phyloP scores from a whole-genome alignment of 2,113 vertebrate genomes.

The Microcebus tavaratra region DNA sequence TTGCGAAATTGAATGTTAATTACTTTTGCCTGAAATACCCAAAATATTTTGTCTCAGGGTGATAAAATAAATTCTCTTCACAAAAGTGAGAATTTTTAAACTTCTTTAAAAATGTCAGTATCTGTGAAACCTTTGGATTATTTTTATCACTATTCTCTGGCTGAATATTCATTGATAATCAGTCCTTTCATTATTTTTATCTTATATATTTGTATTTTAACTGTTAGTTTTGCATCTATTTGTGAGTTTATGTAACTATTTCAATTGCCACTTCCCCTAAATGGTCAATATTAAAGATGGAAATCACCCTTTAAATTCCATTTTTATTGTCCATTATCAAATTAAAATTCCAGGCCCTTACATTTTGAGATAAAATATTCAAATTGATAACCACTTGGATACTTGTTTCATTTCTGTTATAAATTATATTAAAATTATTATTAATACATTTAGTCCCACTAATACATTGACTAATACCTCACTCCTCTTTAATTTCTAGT shows the following conservation, averaged over 20 bases:
- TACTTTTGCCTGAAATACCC: background rate
- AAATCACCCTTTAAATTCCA: background rate
- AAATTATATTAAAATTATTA: background rate
- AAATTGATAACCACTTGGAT: background rate
- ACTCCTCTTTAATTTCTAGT: background rate
- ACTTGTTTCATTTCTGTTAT: background rate
- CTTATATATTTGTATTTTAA: background rate
- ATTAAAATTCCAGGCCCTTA: background rate
- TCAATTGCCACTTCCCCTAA: background rate
- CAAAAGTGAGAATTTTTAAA: background rate
- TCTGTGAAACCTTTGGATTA: background rate
- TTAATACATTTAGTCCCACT: background rate
- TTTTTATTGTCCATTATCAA: background rate
- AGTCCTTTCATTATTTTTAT: constrained; percentile 6
- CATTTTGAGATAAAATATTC: background rate
- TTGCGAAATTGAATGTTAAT: background rate
- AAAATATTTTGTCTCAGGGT: background rate
- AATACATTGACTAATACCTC: background rate
- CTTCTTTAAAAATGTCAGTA: background rate
- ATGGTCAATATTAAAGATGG: background rate
- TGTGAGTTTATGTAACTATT: background rate
- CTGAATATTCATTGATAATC: background rate
- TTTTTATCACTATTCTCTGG: background rate
- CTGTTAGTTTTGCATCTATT: background rate
- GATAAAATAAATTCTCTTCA: background rate